These are phyloP conservation scores for Mirza zaza DNA, from an alignment of 2,113 vertebrate species.

Conservation along the genomic window DNA sequence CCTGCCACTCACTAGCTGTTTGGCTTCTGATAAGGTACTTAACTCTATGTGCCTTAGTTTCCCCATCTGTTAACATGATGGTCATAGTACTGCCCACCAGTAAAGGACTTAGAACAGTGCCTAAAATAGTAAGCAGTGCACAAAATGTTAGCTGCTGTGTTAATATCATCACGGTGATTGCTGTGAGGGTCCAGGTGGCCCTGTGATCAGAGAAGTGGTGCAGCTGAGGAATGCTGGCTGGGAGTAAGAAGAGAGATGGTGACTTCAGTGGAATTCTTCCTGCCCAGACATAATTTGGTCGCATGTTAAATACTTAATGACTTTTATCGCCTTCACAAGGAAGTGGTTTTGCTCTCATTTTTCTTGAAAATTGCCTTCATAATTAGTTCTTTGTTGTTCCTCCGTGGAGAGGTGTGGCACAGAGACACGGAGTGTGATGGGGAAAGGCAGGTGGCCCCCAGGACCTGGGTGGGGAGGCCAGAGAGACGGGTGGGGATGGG, in stretches of 20 bases:
- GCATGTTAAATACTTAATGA: not conserved
- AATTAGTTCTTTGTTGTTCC: not conserved
- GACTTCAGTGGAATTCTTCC: not conserved
- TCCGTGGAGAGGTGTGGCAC: not conserved
- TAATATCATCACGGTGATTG: rapidly evolving
- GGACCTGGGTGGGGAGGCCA: not conserved
- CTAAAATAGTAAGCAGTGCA: not conserved
- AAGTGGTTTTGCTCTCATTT: not conserved
- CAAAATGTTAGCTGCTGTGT: rapidly evolving
- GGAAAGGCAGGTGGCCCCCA: no score
- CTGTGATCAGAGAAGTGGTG: rapidly evolving
- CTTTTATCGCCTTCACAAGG: not conserved
- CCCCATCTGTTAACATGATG: not conserved
- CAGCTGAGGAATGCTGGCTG: not conserved
- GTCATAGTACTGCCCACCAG: no score
- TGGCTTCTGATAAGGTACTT: not conserved
- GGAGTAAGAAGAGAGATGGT: not conserved
- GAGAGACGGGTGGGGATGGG: not conserved
- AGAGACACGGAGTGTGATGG: not conserved
- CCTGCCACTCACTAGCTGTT: rapidly evolving
- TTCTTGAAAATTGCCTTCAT: not conserved
- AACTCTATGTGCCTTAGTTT: not conserved
- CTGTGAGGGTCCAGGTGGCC: no score
- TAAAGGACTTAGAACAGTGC: not conserved
- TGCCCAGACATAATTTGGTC: not conserved